Base-by-base conservation (phyloP, 2,797 vertebrate species). In the Coluber constrictor region DNA sequence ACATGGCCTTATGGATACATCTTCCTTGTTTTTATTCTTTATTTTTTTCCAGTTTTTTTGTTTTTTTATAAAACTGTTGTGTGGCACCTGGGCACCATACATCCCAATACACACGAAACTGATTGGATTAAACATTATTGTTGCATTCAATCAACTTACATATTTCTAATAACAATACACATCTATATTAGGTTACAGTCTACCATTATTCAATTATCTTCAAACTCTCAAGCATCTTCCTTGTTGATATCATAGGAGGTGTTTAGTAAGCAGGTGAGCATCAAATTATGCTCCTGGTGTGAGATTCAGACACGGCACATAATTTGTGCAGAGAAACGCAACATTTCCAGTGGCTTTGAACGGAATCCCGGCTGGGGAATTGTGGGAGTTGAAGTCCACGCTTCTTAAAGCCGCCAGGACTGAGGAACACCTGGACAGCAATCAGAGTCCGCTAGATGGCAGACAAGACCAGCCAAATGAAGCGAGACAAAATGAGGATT, bases 401-500 rank as follows among this genome's bases (percentile, higher is more conserved):
- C 29, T n/a, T 70, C 63, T 70, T 70, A 70, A 70, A 16, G 63
- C n/a, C 1, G 3, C 1, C n/a, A 74, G 16, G 15, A 1, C 37
- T 37, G 66, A 37, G 66, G 32, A 74, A 74, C 7, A 32, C 66
- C 7, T 13, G 12, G 47, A 61, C 66, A 86, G n/a, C 13, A 88
- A 89, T 90, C 47, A 70, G 0, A 32, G 92, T 70, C 95, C 96
- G 95, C 95, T 96, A 97, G 97, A 94, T 96, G 96, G 96, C 96
- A 95, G 0, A 92, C 1, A 0, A 89, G 32, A 93, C 93, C 90
- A 95, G 95, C 93, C 94, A 47, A 94, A 94, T 32, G 25, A 0
- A 25, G 15, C 8, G 56, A 70, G 27, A 37, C 79, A 55, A 15
- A 11, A 55, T 25, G 79, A 87, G 10, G n/a, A 90, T 92, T 61